Evolutionary conservation across 92 coral and sea anemone species (phyloP), one percentile per base, ranked within the genome.

Genomic region (Micromussa lordhowensis): DNA sequence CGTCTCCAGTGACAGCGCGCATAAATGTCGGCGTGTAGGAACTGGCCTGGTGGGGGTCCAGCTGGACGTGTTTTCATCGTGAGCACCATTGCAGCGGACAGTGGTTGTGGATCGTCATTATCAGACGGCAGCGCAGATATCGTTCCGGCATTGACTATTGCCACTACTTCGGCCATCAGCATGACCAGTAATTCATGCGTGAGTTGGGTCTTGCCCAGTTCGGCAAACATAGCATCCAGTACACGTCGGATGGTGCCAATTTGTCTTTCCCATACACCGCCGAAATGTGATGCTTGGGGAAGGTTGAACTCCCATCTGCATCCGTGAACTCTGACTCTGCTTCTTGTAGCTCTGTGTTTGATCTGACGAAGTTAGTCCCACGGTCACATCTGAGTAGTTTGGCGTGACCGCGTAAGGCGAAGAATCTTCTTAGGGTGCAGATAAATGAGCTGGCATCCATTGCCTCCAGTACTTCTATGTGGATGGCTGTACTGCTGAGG

Each of bases 241-340:
- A 89, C 80, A 4, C 48, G 78, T 19, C 90, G 90, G 48, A 85
- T 86, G 22, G 90, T 80, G n/a, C 72, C 74, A 35, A 89, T 89
- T 54, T 89, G 92, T 32, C 89, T 57, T 78, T 78, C 92, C 92
- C 92, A 89, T 34, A 77, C 89, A 16, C 92, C 89, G 24, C 92
- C 87, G 55, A 91, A 86, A 74, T 87, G 94, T 26, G 91, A 91
- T 19, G 91, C 91, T 38, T 87, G 91, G 57, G 93, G 93, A 66
- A 90, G 90, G 73, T 91, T 91, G 59, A 91, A 91, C 78, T 55
- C 75, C 88, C 87, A 90, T 38, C 69, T 51, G 72, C 89, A 84
- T 11, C 78, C 89, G n/a, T 79, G 79, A 79, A 26, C 64, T 88
- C 81, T 55, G 70, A 26, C 32, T 71, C 66, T 1, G 91, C 94